Conservation (phyloP, 2,797 vertebrate genomes). For the Cyclopterus lumpus region DNA sequence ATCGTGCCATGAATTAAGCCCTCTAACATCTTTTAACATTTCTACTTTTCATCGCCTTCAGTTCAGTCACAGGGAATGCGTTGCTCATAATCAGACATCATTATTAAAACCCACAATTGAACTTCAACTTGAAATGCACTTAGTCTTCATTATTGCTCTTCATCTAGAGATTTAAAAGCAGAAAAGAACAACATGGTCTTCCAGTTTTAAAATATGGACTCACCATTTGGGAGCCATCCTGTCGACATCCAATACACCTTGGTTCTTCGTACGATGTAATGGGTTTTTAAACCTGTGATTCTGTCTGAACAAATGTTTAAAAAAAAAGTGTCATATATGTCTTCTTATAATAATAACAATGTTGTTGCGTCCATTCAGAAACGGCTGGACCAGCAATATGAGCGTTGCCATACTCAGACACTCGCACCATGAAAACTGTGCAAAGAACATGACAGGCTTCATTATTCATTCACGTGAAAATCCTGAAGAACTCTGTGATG, state of each 20-base stretch:
- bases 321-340: background rate
- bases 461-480: conserved; percentile 37
- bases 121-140: background rate
- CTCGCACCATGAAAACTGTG: conserved; percentile 81
- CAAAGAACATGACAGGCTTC: conserved; percentile 83
- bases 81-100: background rate
- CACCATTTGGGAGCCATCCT: background rate
- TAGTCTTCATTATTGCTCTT: background rate
- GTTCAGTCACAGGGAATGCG: background rate
- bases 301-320: conserved; percentile 9
- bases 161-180: background rate
- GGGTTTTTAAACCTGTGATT: background rate
- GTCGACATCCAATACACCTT: background rate
- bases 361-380: conserved; percentile 76
- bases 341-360: background rate
- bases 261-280: background rate
- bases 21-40: background rate
- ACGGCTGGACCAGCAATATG: conserved; percentile 85
- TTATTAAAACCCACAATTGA: background rate
- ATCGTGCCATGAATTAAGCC: background rate
- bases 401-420: conserved; percentile 87
- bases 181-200: background rate
- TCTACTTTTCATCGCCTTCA: background rate
- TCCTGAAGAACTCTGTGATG: conserved; percentile 68
- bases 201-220: background rate